A percentile compares a stretch with the other conserved stretches of the same genome.
phyloP scores from a whole-genome alignment of 1,140 invertebrate genomes.

The Panagrolaimus sp. region DNA sequence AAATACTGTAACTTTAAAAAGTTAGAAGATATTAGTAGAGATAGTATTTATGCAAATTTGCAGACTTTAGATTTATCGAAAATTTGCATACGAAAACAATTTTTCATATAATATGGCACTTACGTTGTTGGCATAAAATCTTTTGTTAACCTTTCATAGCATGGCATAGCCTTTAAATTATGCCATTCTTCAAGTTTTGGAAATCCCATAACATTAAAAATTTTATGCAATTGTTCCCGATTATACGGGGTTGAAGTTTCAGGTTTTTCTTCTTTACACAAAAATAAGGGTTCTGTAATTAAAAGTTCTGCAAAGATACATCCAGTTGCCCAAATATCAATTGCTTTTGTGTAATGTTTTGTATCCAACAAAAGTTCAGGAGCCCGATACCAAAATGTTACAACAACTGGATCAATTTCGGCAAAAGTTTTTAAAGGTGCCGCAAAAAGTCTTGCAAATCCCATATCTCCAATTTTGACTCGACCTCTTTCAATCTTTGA shows the following conservation, averaged over 20 bases:
- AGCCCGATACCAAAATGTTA: conserved; percentile 99
- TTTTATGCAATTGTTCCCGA: conserved; percentile 96
- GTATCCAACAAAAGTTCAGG: conserved; percentile 92
- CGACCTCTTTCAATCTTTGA: conserved; percentile 74
- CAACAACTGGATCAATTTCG: conserved; percentile 96
- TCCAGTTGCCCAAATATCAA: conserved; percentile 98
- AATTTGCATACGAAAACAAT: not conserved
- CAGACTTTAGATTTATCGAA: too few relatives aligned
- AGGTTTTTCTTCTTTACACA: conserved; percentile 98
- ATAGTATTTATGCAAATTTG: too few relatives aligned
- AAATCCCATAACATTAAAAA: conserved; percentile 99
- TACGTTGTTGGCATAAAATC: conserved; percentile 94
- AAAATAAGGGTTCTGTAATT: conserved; percentile 97
- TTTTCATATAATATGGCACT: conserved; percentile 60
- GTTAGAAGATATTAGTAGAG: too few relatives aligned
- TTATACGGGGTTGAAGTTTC: conserved; percentile 95
- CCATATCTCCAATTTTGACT: conserved; percentile 81
- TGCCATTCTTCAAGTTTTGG: conserved; percentile 98
- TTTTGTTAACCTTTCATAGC: conserved; percentile 88
- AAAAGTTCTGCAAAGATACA: conserved; percentile 97
- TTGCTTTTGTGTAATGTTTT: conserved; percentile 78
- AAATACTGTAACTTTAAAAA: conserved; percentile 59
- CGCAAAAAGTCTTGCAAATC: conserved; percentile 95
- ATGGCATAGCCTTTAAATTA: conserved; percentile 99
- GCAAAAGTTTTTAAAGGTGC: conserved; percentile 93